Percentiles rank a stretch among this genome's conserved stretches.
Evolutionary conservation across 1,140 invertebrate genomes (phyloP).

Genomic region (Achroia grisella): DNA sequence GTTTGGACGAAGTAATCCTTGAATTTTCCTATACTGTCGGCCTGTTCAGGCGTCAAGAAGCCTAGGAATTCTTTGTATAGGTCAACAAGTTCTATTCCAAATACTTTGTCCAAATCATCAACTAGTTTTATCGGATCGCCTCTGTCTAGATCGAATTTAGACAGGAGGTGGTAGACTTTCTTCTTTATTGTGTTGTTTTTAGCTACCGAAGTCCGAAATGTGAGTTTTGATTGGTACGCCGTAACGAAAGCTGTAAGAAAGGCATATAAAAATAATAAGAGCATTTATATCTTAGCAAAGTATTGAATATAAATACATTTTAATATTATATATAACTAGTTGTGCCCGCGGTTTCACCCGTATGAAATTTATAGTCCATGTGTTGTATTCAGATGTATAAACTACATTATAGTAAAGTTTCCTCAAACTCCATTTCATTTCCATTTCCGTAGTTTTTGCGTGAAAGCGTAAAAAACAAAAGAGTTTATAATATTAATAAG

Average conservation of each 20-base stretch:
- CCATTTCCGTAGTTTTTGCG: too few species aligned
- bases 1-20: constrained; percentile 40
- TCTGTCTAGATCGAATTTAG: constrained; percentile 19
- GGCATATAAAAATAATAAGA: too few species aligned
- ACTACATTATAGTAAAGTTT: too few species aligned
- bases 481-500: too few species aligned
- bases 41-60: constrained; percentile 49
- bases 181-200: constrained; percentile 19
- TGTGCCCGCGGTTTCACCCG: too few species aligned
- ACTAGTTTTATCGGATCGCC: constrained; percentile 25
- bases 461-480: too few species aligned
- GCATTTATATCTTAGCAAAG: too few species aligned
- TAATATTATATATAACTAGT: too few species aligned
- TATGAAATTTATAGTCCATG: too few species aligned
- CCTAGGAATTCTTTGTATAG: constrained; percentile 43
- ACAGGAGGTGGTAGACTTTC: constrained; percentile 14
- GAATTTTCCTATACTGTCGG: constrained; percentile 33
- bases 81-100: constrained; percentile 25
- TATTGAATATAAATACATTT: too few species aligned
- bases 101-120: constrained; percentile 12
- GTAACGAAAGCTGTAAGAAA: constrained; percentile 28
- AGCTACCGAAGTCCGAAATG: constrained; percentile 9
- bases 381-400: too few species aligned
- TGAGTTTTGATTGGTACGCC: constrained; percentile 28
- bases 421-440: too few species aligned